Base-by-base conservation (phyloP, 2,888 invertebrate species). In the Limnephilus lunatus region DNA sequence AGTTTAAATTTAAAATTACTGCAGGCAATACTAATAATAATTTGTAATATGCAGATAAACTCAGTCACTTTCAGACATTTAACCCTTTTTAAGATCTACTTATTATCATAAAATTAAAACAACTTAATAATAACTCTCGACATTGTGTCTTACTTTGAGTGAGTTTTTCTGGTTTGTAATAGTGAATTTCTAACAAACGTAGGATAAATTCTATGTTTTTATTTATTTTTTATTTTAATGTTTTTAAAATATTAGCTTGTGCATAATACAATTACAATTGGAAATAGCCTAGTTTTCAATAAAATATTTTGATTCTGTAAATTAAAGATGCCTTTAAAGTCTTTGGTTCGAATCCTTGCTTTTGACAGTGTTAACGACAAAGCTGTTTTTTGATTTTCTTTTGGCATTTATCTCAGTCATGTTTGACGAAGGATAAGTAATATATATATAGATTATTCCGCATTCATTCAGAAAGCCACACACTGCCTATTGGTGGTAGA, bases 381-480 rank as follows among this genome's bases (percentile, higher is more conserved):
- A 4, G 48, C 48, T 14, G 19, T 19, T 39, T 11, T 44, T 44
- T 9, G 3, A 19, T 68, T 68, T 25, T 15, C 53, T 53, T 53
- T 2, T 2, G 53, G 68, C 7, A 25, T 68, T 68, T 68, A 19
- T 68, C 25, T n/a, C 53, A 3, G 25, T 68, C 68, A 68, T 25
- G 53, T 19, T 4, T 68, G 19, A 68, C 7, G 1, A 68, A 68
- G 25, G 1, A 68, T 7, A 19, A 19, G 15, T 68, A 19, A 68
- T 25, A 68, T 5, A 68, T 25, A 35, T 35, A 35, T 35, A 35
- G 35, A 68, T 5, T 82, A 82, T 31, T 15, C 14, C 25, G 90
- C 90, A 90, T 90, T 90, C 88, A 81, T 90, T 81, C 48, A 90
- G 81, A 90, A 90, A 90, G 90, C 90, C 90, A 83, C 85, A 83